These are phyloP conservation scores for Acromyrmex heyeri DNA, from an alignment of 1,140 invertebrate species.

Conservation along the genomic window DNA sequence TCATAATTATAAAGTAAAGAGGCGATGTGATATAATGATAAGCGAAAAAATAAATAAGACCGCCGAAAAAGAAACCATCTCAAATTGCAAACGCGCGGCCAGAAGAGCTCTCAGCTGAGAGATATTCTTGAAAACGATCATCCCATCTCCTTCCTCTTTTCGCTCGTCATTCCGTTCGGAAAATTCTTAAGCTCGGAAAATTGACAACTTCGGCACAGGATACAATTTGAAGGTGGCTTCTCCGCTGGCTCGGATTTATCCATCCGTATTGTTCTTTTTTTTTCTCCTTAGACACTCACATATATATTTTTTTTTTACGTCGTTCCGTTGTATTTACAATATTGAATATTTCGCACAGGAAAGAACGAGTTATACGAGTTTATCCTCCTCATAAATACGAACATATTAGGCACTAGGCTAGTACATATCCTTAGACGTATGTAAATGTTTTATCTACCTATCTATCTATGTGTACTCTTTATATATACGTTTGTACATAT, in stretches of 20 bases:
- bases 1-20: slow-evolving; percentile 46
- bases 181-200: background rate
- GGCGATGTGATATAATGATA: slow-evolving; percentile 31
- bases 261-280: slow-evolving; percentile 60
- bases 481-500: slow-evolving; percentile 67
- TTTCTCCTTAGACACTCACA: slow-evolving; percentile 81
- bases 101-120: background rate
- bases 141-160: background rate
- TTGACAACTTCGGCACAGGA: background rate
- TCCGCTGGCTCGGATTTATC: slow-evolving; percentile 67
- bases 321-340: slow-evolving; percentile 77
- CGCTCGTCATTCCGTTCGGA: background rate
- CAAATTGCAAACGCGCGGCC: slow-evolving; percentile 72
- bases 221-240: slow-evolving; percentile 83
- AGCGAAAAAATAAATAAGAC: slow-evolving; percentile 84
- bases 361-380: slow-evolving; percentile 63
- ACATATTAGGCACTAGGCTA: slow-evolving; percentile 76
- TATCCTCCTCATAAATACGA: slow-evolving; percentile 74
- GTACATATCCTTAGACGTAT: slow-evolving; percentile 72
- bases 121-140: background rate
- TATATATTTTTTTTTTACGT: slow-evolving; percentile 75
- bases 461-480: slow-evolving; percentile 60
- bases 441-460: slow-evolving; percentile 64
- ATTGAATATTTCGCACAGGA: slow-evolving; percentile 66
- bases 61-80: slow-evolving; percentile 83